phyloP scores from a whole-genome alignment of 2,113 vertebrate genomes.

The Perca schrenkii region DNA sequence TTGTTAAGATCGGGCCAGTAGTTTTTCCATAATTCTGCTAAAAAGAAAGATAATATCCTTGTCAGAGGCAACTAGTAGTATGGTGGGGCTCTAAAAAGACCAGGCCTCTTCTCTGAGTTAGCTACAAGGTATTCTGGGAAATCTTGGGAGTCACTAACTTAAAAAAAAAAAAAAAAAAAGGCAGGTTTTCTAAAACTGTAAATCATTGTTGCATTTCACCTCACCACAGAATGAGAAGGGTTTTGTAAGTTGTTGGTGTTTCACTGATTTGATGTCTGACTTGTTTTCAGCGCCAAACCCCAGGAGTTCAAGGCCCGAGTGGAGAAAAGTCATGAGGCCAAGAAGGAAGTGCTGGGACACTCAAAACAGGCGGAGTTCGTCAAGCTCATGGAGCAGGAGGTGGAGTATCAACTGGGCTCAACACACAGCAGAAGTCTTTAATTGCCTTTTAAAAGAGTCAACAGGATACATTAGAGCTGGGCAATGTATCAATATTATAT shows the following conservation, averaged over 20 bases:
- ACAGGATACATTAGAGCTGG: no score
- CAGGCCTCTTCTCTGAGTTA: neutral
- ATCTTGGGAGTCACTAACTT: neutral
- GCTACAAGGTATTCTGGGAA: neutral
- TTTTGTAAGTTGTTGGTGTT: neutral
- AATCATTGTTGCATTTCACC: neutral
- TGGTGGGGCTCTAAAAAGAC: neutral
- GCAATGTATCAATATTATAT: no score
- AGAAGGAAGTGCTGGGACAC: constrained; percentile 87
- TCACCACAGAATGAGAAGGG: no score
- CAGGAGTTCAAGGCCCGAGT: constrained; percentile 88
- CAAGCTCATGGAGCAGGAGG: constrained; percentile 88
- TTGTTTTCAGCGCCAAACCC: constrained; percentile 86
- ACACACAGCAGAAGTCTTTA: neutral
- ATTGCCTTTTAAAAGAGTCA: no score
- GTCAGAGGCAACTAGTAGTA: neutral
- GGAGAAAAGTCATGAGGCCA: constrained; percentile 85
- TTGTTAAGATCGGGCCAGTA: no score
- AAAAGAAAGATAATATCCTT: no score
- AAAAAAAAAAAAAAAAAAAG: neutral
- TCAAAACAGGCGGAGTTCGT: constrained; percentile 92
- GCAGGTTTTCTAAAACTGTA: neutral
- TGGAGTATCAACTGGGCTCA: constrained; percentile 9
- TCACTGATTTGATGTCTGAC: neutral
- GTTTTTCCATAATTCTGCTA: no score